Conservation (phyloP, 2,888 invertebrate species). For the Pycnomerus fuliginosus region DNA sequence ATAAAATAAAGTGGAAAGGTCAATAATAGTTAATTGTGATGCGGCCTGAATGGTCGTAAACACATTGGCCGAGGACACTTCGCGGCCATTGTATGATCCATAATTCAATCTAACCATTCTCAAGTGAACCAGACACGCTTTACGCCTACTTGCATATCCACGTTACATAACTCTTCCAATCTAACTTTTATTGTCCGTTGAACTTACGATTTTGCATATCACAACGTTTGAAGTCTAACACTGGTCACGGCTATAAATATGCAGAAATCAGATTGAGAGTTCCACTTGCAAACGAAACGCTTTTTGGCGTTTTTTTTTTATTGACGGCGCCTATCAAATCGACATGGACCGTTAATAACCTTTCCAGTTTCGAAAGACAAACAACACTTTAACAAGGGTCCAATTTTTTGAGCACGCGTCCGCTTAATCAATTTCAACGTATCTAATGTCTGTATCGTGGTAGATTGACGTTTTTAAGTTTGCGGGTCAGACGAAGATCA, state of each 20-base stretch:
- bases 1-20: constrained; percentile 35
- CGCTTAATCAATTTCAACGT: constrained; percentile 33
- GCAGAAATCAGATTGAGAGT: no score
- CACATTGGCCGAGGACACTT: constrained; percentile 38
- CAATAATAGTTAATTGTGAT: constrained; percentile 39
- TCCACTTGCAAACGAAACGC: no score
- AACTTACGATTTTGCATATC: no score
- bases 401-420: constrained; percentile 28
- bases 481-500: constrained; percentile 34
- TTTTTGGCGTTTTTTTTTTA: no score
- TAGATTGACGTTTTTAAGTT: constrained; percentile 35
- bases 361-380: no score
- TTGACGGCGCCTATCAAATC: no score
- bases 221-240: no score
- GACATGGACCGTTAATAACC: no score
- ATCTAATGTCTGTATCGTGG: constrained; percentile 28
- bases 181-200: no score
- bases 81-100: constrained; percentile 35
- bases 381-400: no score
- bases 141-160: constrained; percentile 38
- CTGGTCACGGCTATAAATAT: no score
- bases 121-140: constrained; percentile 41
- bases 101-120: constrained; percentile 38
- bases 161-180: no score
- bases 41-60: constrained; percentile 35